phyloP scores from a whole-genome alignment of 2,888 invertebrate species.

The Myathropa florea region DNA sequence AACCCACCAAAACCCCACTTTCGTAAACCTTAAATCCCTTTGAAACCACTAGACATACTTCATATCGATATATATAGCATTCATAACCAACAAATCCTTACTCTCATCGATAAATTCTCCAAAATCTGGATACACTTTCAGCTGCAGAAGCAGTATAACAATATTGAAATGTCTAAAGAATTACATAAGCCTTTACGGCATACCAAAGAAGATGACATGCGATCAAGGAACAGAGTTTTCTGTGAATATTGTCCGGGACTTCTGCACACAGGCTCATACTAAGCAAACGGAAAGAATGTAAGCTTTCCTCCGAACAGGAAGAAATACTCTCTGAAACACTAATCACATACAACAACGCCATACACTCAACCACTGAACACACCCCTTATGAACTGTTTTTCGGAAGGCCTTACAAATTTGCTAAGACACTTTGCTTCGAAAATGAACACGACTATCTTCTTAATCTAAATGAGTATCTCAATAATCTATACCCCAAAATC shows the following conservation, averaged over 20 bases:
- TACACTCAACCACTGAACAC: too few relatives aligned
- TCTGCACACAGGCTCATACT: background rate
- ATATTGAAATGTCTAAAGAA: background rate
- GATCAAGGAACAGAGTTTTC: background rate
- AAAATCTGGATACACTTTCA: background rate
- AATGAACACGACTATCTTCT: too few relatives aligned
- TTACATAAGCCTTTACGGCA: background rate
- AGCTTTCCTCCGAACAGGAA: background rate
- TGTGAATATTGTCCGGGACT: background rate
- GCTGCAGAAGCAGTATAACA: background rate
- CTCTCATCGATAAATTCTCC: background rate
- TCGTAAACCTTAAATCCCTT: too few relatives aligned
- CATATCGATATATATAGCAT: background rate
- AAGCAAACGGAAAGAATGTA: background rate
- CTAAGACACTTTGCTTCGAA: too few relatives aligned
- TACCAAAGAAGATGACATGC: background rate
- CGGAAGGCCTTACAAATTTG: too few relatives aligned
- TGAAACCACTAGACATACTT: background rate
- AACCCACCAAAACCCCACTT: too few relatives aligned
- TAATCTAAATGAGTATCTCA: too few relatives aligned
- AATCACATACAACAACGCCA: too few relatives aligned
- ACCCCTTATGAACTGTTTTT: too few relatives aligned
- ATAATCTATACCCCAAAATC: too few relatives aligned
- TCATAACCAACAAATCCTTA: background rate
- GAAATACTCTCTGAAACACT: too few relatives aligned